These are phyloP conservation scores for Lasius platythorax DNA, from an alignment of 2,888 invertebrate species.

Conservation along the genomic window DNA sequence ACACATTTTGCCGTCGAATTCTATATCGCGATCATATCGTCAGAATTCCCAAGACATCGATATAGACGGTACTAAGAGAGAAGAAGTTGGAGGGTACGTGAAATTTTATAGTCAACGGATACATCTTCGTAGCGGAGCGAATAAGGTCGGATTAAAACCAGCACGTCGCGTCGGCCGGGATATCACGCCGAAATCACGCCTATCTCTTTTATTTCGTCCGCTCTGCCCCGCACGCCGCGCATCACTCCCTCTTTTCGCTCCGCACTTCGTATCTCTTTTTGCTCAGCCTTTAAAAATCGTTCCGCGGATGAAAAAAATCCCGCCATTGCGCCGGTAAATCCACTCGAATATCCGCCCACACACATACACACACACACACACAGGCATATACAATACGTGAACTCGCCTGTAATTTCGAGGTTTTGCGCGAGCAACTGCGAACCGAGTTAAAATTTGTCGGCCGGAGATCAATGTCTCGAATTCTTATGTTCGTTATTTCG, in stretches of 20 bases:
- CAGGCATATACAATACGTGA: constrained; percentile 46
- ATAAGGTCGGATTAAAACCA: constrained; percentile 77
- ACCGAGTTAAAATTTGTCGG: constrained; percentile 58
- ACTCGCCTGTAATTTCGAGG: constrained; percentile 62
- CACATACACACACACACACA: constrained; percentile 40
- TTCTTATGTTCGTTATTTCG: constrained; percentile 38
- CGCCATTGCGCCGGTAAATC: constrained; percentile 59
- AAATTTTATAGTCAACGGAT: constrained; percentile 78
- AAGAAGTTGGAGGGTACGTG: constrained; percentile 55
- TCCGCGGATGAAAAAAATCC: constrained; percentile 57
- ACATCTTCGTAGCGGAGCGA: constrained; percentile 72
- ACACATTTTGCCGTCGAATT: neutral
- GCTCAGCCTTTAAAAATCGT: constrained; percentile 58
- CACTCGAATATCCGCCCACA: constrained; percentile 53
- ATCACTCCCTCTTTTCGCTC: constrained; percentile 34
- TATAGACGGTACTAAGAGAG: neutral
- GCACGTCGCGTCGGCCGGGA: constrained; percentile 59
- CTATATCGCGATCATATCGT: constrained; percentile 21
- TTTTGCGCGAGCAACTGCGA: constrained; percentile 52
- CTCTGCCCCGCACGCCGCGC: constrained; percentile 33
- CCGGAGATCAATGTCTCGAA: constrained; percentile 57
- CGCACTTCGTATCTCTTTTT: constrained; percentile 57
- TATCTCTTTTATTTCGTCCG: constrained; percentile 52
- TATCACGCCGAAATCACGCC: constrained; percentile 56
- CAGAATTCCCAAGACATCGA: constrained; percentile 25